Base-by-base conservation (phyloP, 2,888 invertebrate genomes). In the Congeria kusceri region DNA sequence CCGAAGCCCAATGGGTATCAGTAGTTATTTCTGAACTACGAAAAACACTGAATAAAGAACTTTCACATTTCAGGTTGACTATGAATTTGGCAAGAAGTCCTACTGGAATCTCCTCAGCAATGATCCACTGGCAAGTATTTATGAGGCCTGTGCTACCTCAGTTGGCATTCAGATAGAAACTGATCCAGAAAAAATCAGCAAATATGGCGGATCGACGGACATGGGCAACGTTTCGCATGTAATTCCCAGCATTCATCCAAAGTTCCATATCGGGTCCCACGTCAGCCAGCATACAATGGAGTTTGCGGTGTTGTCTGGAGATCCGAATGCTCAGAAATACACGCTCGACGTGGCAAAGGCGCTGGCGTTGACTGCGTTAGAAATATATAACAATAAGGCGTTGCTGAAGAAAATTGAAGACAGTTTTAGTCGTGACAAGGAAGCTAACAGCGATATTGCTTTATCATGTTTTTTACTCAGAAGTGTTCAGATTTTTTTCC, bases 181-280 rank as follows among this genome's bases (percentile, higher is more conserved):
- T 46, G 77, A 86, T 25, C 80, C 81, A 44, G 81, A 80, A 25
- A 84, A 77, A 15, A 74, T 72, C 9, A 63, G 73, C n/a, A 88
- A 85, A 64, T 88, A 83, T 70, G 90, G 87, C 11, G 92, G 92
- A 1, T 93, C 92, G 5, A 90, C 92, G 3, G 93, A 93, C 61
- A 92, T 92, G 91, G 93, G 93, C 1, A 92, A 93, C 76, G 91
- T 93, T 5, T 91, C 92, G 3, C 89, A 91, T 53, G 87, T 89
- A 11, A 85, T 93, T 20, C 93, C 93, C 3, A 90, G 90, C 46
- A 90, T 93, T 15, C 92, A 93, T 69, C 91, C 91, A 0, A 88
- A 87, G 66, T 91, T 86, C 63, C 77, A 80, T 71, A 86, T 91
- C 20, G 92, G 91, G 32, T 89, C 91, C 3, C 74, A 59, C 15